Percentiles rank a stretch among this genome's conserved stretches.
phyloP scores from a whole-genome alignment of 1,140 invertebrate genomes.

The Sitobion miscanthi region DNA sequence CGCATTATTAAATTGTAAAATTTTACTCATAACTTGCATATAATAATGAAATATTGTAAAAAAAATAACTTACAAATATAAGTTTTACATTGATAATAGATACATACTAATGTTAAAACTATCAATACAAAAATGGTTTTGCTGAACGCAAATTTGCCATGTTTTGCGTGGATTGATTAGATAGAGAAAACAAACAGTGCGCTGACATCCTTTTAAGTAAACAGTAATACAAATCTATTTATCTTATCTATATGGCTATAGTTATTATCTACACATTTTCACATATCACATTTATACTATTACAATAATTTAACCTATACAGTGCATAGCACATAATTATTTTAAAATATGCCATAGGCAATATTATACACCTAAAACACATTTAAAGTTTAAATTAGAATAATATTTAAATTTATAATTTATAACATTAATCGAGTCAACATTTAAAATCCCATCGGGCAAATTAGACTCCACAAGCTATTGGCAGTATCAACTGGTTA shows the following conservation, averaged over 20 bases:
- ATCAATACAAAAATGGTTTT: neutral
- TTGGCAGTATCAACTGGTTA: slow-evolving; percentile 56
- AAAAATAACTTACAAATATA: neutral
- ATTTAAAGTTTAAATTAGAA: neutral
- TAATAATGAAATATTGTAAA: neutral
- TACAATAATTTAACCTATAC: neutral
- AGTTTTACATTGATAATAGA: neutral
- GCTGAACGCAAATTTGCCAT: neutral
- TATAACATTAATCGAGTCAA: slow-evolving; percentile 47
- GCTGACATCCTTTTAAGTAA: neutral
- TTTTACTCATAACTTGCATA: neutral
- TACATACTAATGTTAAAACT: neutral
- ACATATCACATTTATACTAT: neutral
- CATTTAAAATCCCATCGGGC: slow-evolving; percentile 52
- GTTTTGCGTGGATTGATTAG: neutral
- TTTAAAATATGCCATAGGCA: neutral
- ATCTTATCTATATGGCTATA: neutral
- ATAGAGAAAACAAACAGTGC: neutral
- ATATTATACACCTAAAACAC: neutral
- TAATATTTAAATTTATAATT: slow-evolving; percentile 32
- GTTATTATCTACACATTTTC: neutral
- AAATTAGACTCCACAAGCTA: slow-evolving; percentile 54
- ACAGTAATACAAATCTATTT: neutral
- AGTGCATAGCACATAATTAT: neutral
- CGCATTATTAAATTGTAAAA: too few relatives aligned